Conservation (phyloP, 2,888 invertebrate species). For the Tenthredo livida region DNA sequence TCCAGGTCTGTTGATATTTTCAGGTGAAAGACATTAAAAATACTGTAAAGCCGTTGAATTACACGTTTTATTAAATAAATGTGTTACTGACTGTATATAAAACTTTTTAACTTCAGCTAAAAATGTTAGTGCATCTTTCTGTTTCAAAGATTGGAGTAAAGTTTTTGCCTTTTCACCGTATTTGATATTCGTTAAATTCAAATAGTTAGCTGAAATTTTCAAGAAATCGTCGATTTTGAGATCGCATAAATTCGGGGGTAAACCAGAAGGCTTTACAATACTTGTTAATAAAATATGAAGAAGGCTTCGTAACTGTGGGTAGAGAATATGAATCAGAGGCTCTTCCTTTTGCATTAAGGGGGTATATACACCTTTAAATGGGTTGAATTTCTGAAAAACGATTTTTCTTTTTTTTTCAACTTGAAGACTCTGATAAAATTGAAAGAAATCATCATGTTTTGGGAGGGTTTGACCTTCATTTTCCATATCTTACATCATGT, state of each 20-base stretch:
- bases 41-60: constrained; percentile 43
- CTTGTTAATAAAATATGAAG: not conserved
- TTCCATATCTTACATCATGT: no score
- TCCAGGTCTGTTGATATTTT: constrained; percentile 38
- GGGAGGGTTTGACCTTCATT: no score
- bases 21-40: constrained; percentile 50
- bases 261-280: not conserved
- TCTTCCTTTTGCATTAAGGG: constrained; percentile 57
- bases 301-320: constrained; percentile 24
- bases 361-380: no score
- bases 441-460: no score
- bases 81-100: constrained; percentile 42
- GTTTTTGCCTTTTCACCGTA: not conserved
- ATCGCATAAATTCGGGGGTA: not conserved
- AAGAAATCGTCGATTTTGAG: not conserved
- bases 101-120: constrained; percentile 42
- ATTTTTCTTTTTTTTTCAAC: no score
- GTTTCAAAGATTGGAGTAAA: not conserved
- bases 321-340: constrained; percentile 58
- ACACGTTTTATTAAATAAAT: constrained; percentile 43
- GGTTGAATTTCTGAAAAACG: no score
- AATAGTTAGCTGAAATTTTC: not conserved
- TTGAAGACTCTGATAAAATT: no score
- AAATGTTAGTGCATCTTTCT: constrained; percentile 52
- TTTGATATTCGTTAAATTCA: not conserved